phyloP scores from a whole-genome alignment of 2,113 vertebrate species.

The Labeo catla region DNA sequence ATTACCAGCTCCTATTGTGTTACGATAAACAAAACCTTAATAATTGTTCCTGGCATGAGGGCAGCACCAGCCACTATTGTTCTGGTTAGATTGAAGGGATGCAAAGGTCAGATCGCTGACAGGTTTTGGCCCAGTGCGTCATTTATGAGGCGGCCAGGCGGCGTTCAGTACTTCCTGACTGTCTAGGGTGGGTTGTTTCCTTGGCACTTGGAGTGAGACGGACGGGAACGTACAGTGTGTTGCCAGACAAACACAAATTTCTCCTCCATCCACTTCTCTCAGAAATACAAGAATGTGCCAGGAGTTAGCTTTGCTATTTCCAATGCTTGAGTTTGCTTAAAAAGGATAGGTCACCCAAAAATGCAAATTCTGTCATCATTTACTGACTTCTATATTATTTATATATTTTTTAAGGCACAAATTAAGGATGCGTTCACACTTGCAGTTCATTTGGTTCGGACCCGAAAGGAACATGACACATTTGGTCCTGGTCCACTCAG shows the following conservation, averaged over 20 bases:
- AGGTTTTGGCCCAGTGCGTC: conserved; percentile 16
- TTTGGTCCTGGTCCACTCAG: too few relatives aligned
- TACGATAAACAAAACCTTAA: background rate
- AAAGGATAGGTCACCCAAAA: background rate
- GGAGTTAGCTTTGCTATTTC: background rate
- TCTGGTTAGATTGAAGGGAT: conserved; percentile 28
- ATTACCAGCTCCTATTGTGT: conserved; percentile 24
- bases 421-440: too few relatives aligned
- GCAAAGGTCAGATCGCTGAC: conserved; percentile 36
- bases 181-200: conserved; percentile 28
- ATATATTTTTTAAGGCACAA: too few relatives aligned
- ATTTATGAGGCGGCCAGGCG: background rate
- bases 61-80: conserved; percentile 32
- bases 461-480: too few relatives aligned
- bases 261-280: background rate
- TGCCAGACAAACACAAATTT: background rate
- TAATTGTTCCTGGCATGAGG: conserved; percentile 12
- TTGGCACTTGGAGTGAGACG: conserved; percentile 14
- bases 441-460: too few relatives aligned
- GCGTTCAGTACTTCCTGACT: conserved; percentile 7
- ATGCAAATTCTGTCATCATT: background rate
- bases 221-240: conserved; percentile 27
- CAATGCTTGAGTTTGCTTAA: background rate
- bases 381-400: background rate
- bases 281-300: background rate